Evolutionary conservation across 2,888 invertebrate genomes (phyloP).

Genomic region (Rhagonycha lutea): DNA sequence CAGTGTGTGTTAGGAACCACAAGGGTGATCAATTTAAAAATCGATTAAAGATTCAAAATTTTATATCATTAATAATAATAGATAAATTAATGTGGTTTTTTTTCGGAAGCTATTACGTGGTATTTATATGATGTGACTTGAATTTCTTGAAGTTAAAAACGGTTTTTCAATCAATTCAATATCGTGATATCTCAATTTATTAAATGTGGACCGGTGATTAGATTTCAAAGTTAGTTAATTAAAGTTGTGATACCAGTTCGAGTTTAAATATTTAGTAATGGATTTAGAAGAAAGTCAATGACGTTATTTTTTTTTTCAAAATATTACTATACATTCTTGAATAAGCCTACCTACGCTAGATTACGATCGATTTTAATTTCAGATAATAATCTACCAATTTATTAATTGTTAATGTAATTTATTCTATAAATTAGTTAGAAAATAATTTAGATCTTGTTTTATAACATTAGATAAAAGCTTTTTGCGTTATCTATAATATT

Average conservation of each 20-base stretch:
- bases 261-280: not conserved
- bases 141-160: not conserved
- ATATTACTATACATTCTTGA: not conserved
- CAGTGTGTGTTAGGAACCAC: not conserved
- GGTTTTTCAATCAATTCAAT: not conserved
- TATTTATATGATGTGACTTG: not conserved
- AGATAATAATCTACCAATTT: constrained; percentile 21
- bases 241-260: constrained; percentile 10
- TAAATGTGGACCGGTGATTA: constrained; percentile 16
- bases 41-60: not conserved
- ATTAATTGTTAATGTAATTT: constrained; percentile 21
- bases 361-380: constrained; percentile 21
- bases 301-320: not conserved
- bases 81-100: not conserved
- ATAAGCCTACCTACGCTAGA: constrained; percentile 12
- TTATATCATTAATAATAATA: not conserved
- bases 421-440: constrained; percentile 11
- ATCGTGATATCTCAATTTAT: not conserved
- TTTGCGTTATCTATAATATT: not conserved
- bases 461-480: not conserved
- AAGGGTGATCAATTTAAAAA: not conserved
- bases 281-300: not conserved
- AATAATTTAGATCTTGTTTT: constrained; percentile 3
- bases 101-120: not conserved
- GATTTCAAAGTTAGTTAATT: constrained; percentile 17